Evolutionary conservation across 64 coral and sea anemone species (phyloP), one percentile per base, ranked within the genome.

Genomic region (Montipora foliosa): DNA sequence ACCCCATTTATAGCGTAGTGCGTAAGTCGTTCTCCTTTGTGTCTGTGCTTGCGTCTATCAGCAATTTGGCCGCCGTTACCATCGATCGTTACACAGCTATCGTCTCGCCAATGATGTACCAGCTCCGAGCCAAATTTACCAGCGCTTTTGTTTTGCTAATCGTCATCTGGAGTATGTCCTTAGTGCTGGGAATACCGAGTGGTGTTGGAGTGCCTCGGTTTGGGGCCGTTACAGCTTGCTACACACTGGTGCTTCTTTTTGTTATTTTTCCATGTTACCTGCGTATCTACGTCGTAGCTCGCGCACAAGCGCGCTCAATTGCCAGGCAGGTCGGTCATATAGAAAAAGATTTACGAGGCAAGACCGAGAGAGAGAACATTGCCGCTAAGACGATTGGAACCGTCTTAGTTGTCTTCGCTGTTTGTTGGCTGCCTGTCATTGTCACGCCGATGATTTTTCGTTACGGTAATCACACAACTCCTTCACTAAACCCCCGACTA

Each of bases 21-120:
- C 88, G 98, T 17, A 96, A 93, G 74, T 47, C 80, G 14, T 96
- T 99, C 8, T 90, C 98, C 7, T 99, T 89, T 72, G 89, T 99
- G 21, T 99, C 98, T 24, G 46, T 99, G 64, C 60, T 99, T 19
- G 95, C 98, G 3, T 99, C 98, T 1, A 90, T 96, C 14, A 94
- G 98, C 20, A 99, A 96, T 72, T 86, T 99, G 8, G 91, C 78
- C 44, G 95, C 89, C 16, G 92, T 99, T 10, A 99, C 98, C 8
- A 47, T 99, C 15, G 98, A 99, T 62, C 98, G 98, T n/a, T 99
- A 92, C 85, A 53, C 94, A 12, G 92, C 95, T 19, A 99, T 99
- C 77, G 91, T 90, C 9, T 86, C 48, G 75, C 98, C 98, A 3
- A 89, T 99, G 11, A 78, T 69, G 74, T 99, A 99, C 80, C 61